Percentiles rank a stretch among this genome's conserved stretches.
Evolutionary conservation across 1,140 invertebrate genomes (phyloP).

Genomic region (Rhopalosiphum maidis): DNA sequence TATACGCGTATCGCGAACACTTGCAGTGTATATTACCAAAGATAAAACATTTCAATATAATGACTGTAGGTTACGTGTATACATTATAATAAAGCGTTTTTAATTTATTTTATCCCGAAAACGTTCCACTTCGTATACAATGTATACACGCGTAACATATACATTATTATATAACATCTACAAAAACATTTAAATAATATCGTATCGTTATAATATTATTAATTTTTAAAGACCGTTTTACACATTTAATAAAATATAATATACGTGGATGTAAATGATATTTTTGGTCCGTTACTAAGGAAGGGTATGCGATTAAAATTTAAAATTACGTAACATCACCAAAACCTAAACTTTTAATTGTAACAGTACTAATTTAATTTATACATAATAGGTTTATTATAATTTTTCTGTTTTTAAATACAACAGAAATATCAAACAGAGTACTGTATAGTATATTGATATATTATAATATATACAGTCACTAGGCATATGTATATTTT

Average conservation of each 20-base stretch:
- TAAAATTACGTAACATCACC: background rate
- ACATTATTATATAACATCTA: background rate
- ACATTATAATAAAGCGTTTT: background rate
- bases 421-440: background rate
- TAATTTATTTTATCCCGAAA: background rate
- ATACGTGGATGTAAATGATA: too few relatives aligned
- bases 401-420: background rate
- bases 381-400: background rate
- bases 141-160: background rate
- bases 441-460: background rate
- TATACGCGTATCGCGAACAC: background rate
- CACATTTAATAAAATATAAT: background rate
- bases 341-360: background rate
- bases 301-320: background rate
- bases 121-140: background rate
- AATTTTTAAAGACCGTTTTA: background rate
- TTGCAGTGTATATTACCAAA: background rate
- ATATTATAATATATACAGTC: too few relatives aligned
- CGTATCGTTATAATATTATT: background rate
- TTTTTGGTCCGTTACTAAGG: too few relatives aligned
- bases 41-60: background rate
- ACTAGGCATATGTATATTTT: too few relatives aligned
- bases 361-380: background rate
- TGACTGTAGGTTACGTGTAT: background rate
- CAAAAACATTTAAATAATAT: background rate